phyloP scores from a whole-genome alignment of 2,888 invertebrate species.

The Subacronicta megacephala region DNA sequence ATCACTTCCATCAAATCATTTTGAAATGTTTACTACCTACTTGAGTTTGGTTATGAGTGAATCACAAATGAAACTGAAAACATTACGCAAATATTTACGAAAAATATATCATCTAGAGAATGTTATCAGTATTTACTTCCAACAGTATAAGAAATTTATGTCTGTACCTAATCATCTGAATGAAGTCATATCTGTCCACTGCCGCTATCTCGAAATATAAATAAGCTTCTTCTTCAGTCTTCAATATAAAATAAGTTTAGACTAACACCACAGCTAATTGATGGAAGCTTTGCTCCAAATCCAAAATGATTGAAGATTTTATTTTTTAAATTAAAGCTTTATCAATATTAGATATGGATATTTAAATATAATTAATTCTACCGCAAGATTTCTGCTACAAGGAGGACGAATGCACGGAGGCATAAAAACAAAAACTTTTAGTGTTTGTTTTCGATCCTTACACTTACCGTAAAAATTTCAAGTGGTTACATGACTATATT shows the following conservation, averaged over 20 bases:
- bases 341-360: no score
- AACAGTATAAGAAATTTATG: constrained; percentile 25
- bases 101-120: constrained; percentile 40
- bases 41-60: constrained; percentile 31
- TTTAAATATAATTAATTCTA: no score
- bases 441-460: no score
- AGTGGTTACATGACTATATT: no score
- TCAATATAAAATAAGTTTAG: constrained; percentile 21
- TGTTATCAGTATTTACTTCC: constrained; percentile 47
- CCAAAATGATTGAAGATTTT: background rate
- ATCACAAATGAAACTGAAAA: constrained; percentile 46
- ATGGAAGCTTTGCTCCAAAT: constrained; percentile 1
- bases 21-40: constrained; percentile 39
- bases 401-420: no score
- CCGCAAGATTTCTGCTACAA: no score
- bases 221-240: constrained; percentile 16
- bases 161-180: constrained; percentile 32
- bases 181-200: constrained; percentile 43
- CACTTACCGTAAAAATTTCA: no score
- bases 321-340: no score
- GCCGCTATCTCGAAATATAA: constrained; percentile 26
- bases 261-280: background rate
- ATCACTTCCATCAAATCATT: constrained; percentile 26
- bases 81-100: constrained; percentile 52
- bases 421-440: no score